Conservation (phyloP, 2,113 vertebrate genomes). For the Sylvilagus bachmani region DNA sequence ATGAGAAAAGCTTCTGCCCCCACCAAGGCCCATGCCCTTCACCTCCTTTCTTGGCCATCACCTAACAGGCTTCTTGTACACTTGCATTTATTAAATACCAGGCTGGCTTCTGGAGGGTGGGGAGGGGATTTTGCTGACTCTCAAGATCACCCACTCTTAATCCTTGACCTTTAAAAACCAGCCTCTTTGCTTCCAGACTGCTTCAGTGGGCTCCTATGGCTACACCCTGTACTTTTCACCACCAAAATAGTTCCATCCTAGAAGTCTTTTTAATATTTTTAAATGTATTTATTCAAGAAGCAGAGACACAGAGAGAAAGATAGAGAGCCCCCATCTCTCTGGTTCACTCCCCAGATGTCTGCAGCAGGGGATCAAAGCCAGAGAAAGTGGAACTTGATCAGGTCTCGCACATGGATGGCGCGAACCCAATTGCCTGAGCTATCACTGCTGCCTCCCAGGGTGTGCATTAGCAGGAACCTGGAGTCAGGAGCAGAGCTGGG, state of each 20-base stretch:
- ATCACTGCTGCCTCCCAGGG: too few relatives aligned
- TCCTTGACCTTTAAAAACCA: slow-evolving; percentile 38
- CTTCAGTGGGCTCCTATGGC: neutral
- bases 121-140: neutral
- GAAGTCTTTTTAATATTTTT: neutral
- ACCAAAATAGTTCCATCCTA: neutral
- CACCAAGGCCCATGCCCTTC: neutral
- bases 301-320: too few relatives aligned
- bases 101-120: neutral
- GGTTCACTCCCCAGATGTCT: too few relatives aligned
- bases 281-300: too few relatives aligned
- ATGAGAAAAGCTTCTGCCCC: neutral
- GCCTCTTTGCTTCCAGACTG: neutral
- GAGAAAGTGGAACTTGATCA: too few relatives aligned
- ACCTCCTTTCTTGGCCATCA: neutral
- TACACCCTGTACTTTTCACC: slow-evolving; percentile 16
- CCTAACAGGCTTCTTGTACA: neutral
- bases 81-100: neutral
- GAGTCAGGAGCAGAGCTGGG: too few relatives aligned
- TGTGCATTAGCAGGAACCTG: too few relatives aligned
- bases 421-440: too few relatives aligned
- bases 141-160: neutral
- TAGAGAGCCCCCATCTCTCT: too few relatives aligned
- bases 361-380: too few relatives aligned
- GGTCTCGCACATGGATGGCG: too few relatives aligned